These are phyloP conservation scores for Zophobas atratus DNA, from an alignment of 1,140 invertebrate species.

Conservation along the genomic window DNA sequence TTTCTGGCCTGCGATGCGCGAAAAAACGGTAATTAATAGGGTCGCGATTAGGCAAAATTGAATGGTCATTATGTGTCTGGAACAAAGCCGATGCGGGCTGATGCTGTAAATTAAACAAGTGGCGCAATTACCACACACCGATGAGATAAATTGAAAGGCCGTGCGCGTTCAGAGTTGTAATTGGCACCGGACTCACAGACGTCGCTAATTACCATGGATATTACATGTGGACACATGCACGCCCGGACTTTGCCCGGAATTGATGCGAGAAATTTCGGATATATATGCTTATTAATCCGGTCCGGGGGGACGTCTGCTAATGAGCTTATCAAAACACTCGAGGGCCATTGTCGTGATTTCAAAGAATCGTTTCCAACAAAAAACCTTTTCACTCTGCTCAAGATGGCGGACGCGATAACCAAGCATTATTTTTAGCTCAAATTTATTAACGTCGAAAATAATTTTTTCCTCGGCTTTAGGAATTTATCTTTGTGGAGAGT, in stretches of 20 bases:
- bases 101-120: conserved; percentile 63
- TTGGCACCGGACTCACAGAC: conserved; percentile 59
- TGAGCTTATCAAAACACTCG: conserved; percentile 21
- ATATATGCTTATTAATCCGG: conserved; percentile 57
- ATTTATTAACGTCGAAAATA: conserved; percentile 11
- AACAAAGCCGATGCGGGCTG: conserved; percentile 54
- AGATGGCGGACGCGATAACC: neutral
- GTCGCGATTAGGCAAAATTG: conserved; percentile 48
- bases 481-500: neutral
- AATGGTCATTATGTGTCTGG: conserved; percentile 53
- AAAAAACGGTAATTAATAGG: conserved; percentile 51
- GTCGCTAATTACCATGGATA: conserved; percentile 61
- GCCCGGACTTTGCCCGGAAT: conserved; percentile 50
- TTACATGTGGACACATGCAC: conserved; percentile 60
- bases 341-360: conserved; percentile 26
- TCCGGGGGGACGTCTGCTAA: conserved; percentile 7
- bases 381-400: too few relatives aligned
- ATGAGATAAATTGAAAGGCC: conserved; percentile 62
- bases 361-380: conserved; percentile 7
- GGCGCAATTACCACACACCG: conserved; percentile 57
- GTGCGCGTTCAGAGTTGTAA: conserved; percentile 56
- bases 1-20: conserved; percentile 22
- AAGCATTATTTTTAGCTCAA: neutral
- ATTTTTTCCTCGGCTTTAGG: conserved; percentile 15
- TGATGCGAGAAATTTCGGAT: conserved; percentile 59